Conservation (phyloP, 2,113 vertebrate genomes). For the Rhagologus leucostigma region DNA sequence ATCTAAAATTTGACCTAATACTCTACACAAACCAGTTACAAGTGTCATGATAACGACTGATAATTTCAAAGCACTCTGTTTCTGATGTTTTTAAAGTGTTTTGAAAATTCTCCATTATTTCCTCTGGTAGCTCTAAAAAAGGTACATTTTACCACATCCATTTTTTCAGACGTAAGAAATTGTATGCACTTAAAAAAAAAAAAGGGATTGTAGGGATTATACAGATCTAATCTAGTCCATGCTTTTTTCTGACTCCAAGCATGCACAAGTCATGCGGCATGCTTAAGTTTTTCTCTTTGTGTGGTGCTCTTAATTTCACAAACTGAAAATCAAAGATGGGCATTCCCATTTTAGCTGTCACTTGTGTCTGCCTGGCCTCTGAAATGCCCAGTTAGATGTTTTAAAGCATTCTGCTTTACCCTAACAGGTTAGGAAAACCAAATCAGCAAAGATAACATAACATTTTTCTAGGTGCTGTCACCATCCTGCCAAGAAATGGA, state of each 20-base stretch:
- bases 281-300: not conserved
- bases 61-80: not conserved
- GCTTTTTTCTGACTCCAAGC: not conserved
- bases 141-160: not conserved
- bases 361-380: not conserved
- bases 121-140: not conserved
- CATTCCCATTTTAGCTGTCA: not conserved
- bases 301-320: not conserved
- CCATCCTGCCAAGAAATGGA: not conserved
- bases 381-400: not conserved
- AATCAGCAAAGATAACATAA: not conserved
- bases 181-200: not conserved
- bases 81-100: not conserved
- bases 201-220: not conserved
- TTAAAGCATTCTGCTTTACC: not conserved
- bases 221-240: not conserved
- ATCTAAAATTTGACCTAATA: not conserved
- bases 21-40: not conserved
- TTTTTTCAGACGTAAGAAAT: not conserved
- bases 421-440: not conserved
- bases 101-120: not conserved
- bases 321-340: not conserved
- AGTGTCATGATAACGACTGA: not conserved
- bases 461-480: not conserved
- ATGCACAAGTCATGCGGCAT: not conserved